These are phyloP conservation scores for Lasioglossum vierecki DNA, from an alignment of 2,888 invertebrate species.

Conservation along the genomic window DNA sequence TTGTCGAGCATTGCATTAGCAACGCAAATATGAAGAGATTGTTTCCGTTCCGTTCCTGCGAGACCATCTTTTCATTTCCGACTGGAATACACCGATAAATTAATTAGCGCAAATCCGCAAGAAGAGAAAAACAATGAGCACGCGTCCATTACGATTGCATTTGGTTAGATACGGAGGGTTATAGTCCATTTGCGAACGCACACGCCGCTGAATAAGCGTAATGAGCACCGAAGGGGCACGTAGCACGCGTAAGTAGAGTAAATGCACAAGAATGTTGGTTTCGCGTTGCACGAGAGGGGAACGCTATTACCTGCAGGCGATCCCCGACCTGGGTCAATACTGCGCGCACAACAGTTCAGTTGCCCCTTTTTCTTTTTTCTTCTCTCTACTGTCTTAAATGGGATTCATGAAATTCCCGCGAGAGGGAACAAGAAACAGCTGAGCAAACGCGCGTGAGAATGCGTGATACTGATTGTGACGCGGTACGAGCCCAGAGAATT, in stretches of 20 bases:
- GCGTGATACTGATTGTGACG: not conserved
- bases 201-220: constrained; percentile 25
- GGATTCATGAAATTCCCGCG: constrained; percentile 36
- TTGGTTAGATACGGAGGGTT: not conserved
- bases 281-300: constrained; percentile 34
- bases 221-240: constrained; percentile 27
- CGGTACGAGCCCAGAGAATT: not conserved
- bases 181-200: not conserved
- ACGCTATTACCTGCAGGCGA: constrained; percentile 77
- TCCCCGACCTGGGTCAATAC: constrained; percentile 75
- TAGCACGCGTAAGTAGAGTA: constrained; percentile 49
- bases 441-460: not conserved
- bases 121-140: not conserved
- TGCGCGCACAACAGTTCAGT: constrained; percentile 56
- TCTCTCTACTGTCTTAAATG: constrained; percentile 7
- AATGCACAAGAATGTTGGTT: constrained; percentile 47
- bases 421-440: not conserved
- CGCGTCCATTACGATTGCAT: not conserved
- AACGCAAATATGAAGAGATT: not conserved
- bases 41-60: no score
- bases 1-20: not conserved
- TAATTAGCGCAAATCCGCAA: not conserved
- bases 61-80: not conserved
- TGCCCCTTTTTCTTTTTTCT: constrained; percentile 35
- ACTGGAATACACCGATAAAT: not conserved